Percentiles rank a stretch among this genome's conserved stretches.
Evolutionary conservation across 2,888 invertebrate genomes (phyloP).

Genomic region (Pyrocoelia pectoralis): DNA sequence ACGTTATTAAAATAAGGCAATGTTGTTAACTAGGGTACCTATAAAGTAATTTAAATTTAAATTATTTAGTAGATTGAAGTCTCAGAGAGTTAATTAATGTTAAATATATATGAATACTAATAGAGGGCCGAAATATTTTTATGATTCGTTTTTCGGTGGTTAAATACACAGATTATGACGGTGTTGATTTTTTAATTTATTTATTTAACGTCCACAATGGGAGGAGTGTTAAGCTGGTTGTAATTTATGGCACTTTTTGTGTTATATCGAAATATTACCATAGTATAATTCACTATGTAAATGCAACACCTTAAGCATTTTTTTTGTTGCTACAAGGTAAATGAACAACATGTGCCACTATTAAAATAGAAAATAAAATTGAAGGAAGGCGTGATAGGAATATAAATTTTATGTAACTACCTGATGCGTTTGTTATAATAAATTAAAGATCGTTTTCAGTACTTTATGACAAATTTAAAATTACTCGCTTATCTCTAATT

Average conservation of each 20-base stretch:
- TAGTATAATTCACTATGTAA: constrained; percentile 36
- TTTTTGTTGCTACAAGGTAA: constrained; percentile 18
- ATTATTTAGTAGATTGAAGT: constrained; percentile 29
- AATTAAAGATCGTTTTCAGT: not conserved
- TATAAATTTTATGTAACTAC: constrained; percentile 31
- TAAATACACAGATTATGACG: constrained; percentile 43
- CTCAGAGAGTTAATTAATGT: constrained; percentile 41
- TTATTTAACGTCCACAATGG: constrained; percentile 46
- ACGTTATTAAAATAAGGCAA: not conserved
- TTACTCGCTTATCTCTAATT: not conserved
- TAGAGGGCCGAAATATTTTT: constrained; percentile 27
- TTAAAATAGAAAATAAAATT: constrained; percentile 19
- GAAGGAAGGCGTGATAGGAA: constrained; percentile 31
- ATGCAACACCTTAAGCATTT: constrained; percentile 28
- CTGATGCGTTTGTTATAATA: constrained; percentile 28
- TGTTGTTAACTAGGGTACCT: constrained; percentile 9
- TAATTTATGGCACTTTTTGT: constrained; percentile 45
- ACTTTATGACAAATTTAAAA: not conserved
- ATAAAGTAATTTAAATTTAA: constrained; percentile 33
- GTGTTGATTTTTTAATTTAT: constrained; percentile 43
- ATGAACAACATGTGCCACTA: constrained; percentile 25
- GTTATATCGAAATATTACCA: constrained; percentile 38
- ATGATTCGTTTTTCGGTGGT: constrained; percentile 18
- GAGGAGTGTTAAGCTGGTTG: constrained; percentile 45
- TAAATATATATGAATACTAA: constrained; percentile 48